Evolutionary conservation across 2,888 invertebrate species (phyloP).

Genomic region (Helleia helle): DNA sequence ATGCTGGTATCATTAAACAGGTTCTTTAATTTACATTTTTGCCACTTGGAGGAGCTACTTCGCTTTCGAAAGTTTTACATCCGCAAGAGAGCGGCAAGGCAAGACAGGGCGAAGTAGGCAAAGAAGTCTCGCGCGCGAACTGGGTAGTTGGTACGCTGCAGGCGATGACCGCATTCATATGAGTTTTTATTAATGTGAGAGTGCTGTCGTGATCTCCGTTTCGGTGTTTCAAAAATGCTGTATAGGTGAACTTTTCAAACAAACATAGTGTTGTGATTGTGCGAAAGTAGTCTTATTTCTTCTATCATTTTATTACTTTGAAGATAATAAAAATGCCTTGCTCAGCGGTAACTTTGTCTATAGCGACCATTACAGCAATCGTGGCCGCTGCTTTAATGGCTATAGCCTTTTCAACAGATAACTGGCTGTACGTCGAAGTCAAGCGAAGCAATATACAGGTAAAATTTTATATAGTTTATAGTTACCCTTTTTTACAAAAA

Average conservation of each 20-base stretch:
- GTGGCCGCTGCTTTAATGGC: conserved; percentile 93
- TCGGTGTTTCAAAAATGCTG: conserved; percentile 69
- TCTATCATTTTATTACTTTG: conserved; percentile 42
- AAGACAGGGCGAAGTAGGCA: conserved; percentile 55
- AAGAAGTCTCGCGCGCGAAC: conserved; percentile 69
- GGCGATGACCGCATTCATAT: conserved; percentile 73
- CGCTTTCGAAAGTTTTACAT: conserved; percentile 74
- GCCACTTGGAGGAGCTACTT: conserved; percentile 64
- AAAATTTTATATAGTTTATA: conserved; percentile 29
- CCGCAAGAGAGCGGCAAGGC: conserved; percentile 69
- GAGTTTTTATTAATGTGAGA: conserved; percentile 66
- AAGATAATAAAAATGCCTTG: conserved; percentile 86
- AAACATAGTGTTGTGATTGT: conserved; percentile 63
- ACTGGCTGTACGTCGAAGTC: conserved; percentile 96
- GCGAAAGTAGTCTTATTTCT: conserved; percentile 41
- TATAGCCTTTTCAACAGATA: conserved; percentile 96
- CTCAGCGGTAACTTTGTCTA: conserved; percentile 94
- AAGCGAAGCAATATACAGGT: conserved; percentile 92
- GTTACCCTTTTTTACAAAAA: no score
- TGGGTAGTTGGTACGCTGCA: conserved; percentile 67
- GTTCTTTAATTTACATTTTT: conserved; percentile 65
- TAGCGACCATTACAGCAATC: conserved; percentile 96
- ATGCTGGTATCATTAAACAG: conserved; percentile 42
- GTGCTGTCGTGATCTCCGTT: conserved; percentile 66
- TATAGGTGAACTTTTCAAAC: conserved; percentile 58